phyloP scores from a whole-genome alignment of 2,888 invertebrate genomes.

The Gonocerus acuteangulatus region DNA sequence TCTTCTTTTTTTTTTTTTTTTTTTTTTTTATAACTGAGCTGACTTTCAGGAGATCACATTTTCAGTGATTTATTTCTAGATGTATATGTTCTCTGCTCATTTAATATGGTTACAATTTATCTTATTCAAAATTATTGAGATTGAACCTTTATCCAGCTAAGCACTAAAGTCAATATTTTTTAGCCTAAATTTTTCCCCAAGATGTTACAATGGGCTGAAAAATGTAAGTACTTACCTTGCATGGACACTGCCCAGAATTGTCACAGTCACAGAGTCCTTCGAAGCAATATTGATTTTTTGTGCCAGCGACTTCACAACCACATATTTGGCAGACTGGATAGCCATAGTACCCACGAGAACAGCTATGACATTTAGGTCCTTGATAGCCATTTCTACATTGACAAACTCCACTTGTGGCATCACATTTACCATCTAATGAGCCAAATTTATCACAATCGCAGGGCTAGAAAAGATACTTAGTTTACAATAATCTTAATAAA shows the following conservation, averaged over 20 bases:
- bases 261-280: slow-evolving; percentile 71
- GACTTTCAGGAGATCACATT: too few relatives aligned
- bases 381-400: slow-evolving; percentile 65
- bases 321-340: slow-evolving; percentile 61
- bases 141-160: too few relatives aligned
- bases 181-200: too few relatives aligned
- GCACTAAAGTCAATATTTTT: too few relatives aligned
- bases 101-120: too few relatives aligned
- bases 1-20: too few relatives aligned
- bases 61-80: too few relatives aligned
- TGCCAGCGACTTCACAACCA: slow-evolving; percentile 64
- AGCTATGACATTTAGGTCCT: slow-evolving; percentile 71
- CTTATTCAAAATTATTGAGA: too few relatives aligned
- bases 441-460: slow-evolving; percentile 71
- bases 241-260: slow-evolving; percentile 71
- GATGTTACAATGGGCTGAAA: too few relatives aligned
- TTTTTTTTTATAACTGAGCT: too few relatives aligned
- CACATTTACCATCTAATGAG: slow-evolving; percentile 59
- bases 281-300: slow-evolving; percentile 43
- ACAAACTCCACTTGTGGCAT: slow-evolving; percentile 62
- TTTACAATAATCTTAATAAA: too few relatives aligned
- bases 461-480: slow-evolving; percentile 42
- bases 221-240: slow-evolving; percentile 69
- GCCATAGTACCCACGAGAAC: slow-evolving; percentile 79
- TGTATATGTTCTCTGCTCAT: too few relatives aligned